These are phyloP conservation scores for Eulemur rufifrons DNA, from an alignment of 2,113 vertebrate genomes.

Conservation along the genomic window DNA sequence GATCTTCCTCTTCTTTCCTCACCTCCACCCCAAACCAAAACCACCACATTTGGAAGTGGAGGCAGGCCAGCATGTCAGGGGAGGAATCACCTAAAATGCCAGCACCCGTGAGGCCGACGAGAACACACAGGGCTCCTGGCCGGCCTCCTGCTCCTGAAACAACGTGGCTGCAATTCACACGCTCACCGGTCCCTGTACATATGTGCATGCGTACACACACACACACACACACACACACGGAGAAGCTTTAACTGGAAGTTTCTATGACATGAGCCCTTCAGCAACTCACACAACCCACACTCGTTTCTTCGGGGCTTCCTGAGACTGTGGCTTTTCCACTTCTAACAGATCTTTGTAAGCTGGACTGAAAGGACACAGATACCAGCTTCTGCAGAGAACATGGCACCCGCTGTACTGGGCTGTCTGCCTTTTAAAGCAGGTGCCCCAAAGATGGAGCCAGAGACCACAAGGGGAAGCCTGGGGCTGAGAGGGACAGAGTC, in stretches of 20 bases:
- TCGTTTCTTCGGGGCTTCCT: neutral
- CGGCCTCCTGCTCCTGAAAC: neutral
- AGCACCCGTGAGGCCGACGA: fast-evolving
- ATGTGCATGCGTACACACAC: no score
- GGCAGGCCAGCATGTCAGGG: neutral
- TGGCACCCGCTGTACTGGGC: fast-evolving
- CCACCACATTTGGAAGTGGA: neutral
- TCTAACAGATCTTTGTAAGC: neutral
- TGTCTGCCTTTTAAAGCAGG: neutral
- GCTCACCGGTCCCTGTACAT: fast-evolving
- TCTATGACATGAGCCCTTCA: neutral
- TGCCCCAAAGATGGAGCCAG: neutral
- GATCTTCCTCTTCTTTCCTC: neutral
- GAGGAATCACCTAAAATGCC: neutral
- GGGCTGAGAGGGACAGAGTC: neutral
- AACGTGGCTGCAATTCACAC: neutral
- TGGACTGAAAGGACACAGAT: neutral
- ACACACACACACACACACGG: fast-evolving
- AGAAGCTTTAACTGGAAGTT: neutral
- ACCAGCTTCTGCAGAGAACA: fast-evolving
- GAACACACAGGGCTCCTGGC: neutral
- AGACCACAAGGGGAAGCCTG: neutral
- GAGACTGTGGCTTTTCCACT: neutral
- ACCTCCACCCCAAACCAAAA: neutral
- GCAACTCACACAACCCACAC: neutral